Conservation (phyloP, 2,888 invertebrate species). For the Hypsopygia costalis region DNA sequence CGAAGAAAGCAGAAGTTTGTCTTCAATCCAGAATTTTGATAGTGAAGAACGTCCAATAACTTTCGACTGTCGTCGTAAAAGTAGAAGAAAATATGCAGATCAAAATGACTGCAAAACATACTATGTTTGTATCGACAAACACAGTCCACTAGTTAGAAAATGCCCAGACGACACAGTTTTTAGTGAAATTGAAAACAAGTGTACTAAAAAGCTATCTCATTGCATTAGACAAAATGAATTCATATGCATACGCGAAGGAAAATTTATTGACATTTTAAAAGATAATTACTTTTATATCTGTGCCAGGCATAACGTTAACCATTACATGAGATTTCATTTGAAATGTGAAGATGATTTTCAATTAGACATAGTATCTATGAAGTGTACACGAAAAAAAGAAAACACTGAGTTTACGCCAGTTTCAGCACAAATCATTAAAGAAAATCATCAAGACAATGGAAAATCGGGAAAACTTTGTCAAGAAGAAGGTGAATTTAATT, state of each 20-base stretch:
- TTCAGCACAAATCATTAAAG: conserved; percentile 1
- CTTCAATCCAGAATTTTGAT: too few species aligned
- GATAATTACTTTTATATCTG: conserved; percentile 69
- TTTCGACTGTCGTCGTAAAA: conserved; percentile 37
- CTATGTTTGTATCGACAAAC: conserved; percentile 64
- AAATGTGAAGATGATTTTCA: conserved; percentile 53
- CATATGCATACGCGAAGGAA: conserved; percentile 59
- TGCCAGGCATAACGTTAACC: conserved; percentile 33
- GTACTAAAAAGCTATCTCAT: conserved; percentile 67
- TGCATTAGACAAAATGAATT: conserved; percentile 71
- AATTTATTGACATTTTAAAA: conserved; percentile 52
- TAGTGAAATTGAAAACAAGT: conserved; percentile 63
- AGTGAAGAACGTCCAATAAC: neutral
- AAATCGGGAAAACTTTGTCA: conserved; percentile 12
- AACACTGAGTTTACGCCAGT: neutral
- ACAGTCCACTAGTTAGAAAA: conserved; percentile 40
- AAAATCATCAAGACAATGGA: conserved; percentile 8
- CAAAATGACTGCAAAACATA: conserved; percentile 70
- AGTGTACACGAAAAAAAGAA: conserved; percentile 36
- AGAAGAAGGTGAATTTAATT: conserved; percentile 33
- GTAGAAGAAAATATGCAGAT: conserved; percentile 70
- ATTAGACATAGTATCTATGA: conserved; percentile 45
- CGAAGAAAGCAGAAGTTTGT: neutral
- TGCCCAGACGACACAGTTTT: conserved; percentile 67
- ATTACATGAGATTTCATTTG: conserved; percentile 54